Conservation (phyloP, 2,797 vertebrate genomes). For the Sebastolobus alascanus region DNA sequence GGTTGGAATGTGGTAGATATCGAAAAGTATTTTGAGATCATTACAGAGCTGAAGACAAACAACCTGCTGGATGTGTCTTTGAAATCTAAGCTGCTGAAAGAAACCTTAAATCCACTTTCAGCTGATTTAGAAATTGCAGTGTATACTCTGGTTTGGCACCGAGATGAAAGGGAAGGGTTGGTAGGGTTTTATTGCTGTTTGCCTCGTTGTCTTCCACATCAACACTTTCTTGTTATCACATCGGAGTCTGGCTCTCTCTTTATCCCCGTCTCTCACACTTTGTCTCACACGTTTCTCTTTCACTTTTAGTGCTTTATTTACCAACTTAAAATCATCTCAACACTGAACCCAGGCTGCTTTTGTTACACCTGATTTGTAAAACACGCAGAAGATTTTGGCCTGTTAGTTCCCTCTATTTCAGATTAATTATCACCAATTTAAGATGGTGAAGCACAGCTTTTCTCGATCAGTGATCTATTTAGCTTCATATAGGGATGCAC, state of each 20-base stretch:
- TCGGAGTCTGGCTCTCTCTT: background rate
- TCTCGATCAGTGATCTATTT: too few relatives aligned
- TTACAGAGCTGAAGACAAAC: conserved; percentile 23
- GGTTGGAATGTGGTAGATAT: background rate
- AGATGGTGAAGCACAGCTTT: too few relatives aligned
- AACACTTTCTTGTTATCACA: conserved; percentile 29
- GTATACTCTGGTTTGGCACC: conserved; percentile 27
- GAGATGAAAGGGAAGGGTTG: conserved; percentile 44
- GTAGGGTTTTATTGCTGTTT: conserved; percentile 21
- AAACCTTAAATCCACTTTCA: conserved; percentile 25
- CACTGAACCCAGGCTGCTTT: background rate
- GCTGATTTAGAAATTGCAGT: conserved; percentile 24
- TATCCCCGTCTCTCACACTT: background rate
- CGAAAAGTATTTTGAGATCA: conserved; percentile 15
- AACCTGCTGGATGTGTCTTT: conserved; percentile 17
- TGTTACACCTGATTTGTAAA: background rate
- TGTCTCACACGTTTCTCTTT: conserved; percentile 1
- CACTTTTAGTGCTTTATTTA: conserved; percentile 1
- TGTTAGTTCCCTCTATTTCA: background rate
- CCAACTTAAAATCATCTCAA: background rate
- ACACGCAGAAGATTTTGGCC: background rate
- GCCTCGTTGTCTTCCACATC: conserved; percentile 25
- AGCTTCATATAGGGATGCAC: too few relatives aligned
- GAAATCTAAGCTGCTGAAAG: conserved; percentile 34
- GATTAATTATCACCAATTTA: background rate